Evolutionary conservation across 2,797 vertebrate genomes (phyloP), one percentile per base, ranked within the genome.

Genomic region (Xenops minutus): DNA sequence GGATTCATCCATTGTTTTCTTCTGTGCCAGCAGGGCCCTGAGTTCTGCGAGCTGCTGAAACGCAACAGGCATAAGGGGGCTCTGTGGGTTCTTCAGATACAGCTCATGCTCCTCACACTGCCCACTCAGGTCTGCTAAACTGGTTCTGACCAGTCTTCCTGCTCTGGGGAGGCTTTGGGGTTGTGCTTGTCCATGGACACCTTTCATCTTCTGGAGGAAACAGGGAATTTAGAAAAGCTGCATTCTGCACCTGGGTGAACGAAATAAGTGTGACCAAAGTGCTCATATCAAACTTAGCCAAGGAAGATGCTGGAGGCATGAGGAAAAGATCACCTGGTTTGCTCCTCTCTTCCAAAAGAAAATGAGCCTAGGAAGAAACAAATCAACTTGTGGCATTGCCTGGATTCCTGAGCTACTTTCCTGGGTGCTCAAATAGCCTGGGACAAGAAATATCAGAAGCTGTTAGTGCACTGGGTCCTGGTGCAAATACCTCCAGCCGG

Each of bases 31-130:
- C 4, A 4, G 36, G 24, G 24, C 58, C 62, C 54, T 0, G 3
- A 14, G 51, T 36, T 1, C 0, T 39, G 27, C 54, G 39, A 51
- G 43, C 2, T 14, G 51, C 46, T 52, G n/a, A 56, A 24, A 23
- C 13, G 21, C 9, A 11, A 12, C 3, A 2, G 41, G 37, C 58
- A 30, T 0, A 0, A 7, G 41, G 41, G 41, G 49, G 23, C 14
- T 79, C 77, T 4, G 1, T 27, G 27, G 43, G 37, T 15, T 56
- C 43, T 18, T 29, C 36, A 69, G 32, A 59, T 69, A 5, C 14
- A 4, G 20, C 59, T 54, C 5, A 3, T 7, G 8, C 17, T 32
- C 14, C 48, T 67, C 24, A 24, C 10, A 4, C 11, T 39, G 36
- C 36, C 46, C 1, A 6, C 66, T 21, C 17, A 54, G 22, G 10